Evolutionary conservation across 2,113 vertebrate species (phyloP).

Genomic region (Dipodomys ordii): DNA sequence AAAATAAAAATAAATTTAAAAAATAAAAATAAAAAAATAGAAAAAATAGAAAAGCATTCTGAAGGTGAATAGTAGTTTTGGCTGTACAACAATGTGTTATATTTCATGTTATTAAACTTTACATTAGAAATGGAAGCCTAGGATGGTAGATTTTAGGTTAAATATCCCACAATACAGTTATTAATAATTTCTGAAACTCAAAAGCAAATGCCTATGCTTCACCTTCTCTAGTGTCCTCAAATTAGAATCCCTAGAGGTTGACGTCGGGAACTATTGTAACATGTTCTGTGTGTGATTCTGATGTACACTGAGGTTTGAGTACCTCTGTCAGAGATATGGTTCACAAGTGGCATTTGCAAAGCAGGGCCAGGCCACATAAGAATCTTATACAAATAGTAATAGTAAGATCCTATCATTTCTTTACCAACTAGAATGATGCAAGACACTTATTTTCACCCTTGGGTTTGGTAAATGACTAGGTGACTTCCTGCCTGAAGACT

Average conservation of each 20-base stretch:
- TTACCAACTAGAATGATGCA: not conserved
- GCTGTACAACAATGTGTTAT: no score
- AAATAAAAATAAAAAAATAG: no score
- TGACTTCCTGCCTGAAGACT: not conserved
- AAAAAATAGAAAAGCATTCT: not conserved
- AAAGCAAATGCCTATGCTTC: not conserved
- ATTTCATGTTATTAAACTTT: not conserved
- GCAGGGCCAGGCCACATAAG: not conserved
- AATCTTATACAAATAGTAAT: not conserved
- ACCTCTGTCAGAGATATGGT: fast-evolving
- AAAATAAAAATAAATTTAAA: no score
- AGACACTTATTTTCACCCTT: not conserved
- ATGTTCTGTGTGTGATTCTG: not conserved
- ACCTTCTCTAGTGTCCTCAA: not conserved
- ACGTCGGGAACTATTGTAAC: not conserved
- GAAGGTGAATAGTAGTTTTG: not conserved
- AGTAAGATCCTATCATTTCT: not conserved
- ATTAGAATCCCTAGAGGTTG: not conserved
- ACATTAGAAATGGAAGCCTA: not conserved
- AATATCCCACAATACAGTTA: not conserved
- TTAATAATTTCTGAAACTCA: not conserved
- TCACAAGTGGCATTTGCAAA: not conserved
- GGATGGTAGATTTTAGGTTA: not conserved
- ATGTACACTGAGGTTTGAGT: not conserved
- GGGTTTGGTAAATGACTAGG: not conserved